Conservation (phyloP, 2,113 vertebrate species). For the Pangasianodon gigas region DNA sequence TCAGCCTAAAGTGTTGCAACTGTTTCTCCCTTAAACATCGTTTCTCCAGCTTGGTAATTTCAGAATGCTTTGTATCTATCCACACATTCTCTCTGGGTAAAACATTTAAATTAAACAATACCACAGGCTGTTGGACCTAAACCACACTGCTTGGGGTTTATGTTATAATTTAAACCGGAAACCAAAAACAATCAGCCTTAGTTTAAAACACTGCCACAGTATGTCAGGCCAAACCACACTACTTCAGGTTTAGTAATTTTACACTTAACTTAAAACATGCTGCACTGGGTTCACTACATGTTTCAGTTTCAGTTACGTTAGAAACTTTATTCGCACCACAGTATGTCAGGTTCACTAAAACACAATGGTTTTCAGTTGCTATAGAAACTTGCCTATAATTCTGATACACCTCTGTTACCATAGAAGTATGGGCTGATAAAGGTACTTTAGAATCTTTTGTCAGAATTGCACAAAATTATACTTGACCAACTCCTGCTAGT, state of each 20-base stretch:
- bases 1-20: not conserved
- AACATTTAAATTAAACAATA: not conserved
- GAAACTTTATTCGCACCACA: not conserved
- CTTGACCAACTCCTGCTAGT: not conserved
- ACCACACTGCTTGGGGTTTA: not conserved
- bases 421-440: not conserved
- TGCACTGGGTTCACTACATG: not conserved
- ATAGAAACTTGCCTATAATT: not conserved
- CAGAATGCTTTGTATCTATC: not conserved
- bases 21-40: not conserved
- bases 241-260: not conserved
- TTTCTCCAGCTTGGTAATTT: not conserved
- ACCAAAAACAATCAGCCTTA: not conserved
- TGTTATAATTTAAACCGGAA: not conserved
- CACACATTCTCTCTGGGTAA: not conserved
- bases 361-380: not conserved
- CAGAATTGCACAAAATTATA: not conserved
- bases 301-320: not conserved
- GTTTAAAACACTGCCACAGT: not conserved
- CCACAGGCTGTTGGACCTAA: not conserved
- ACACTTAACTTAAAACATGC: not conserved
- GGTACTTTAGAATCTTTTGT: not conserved
- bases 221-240: not conserved
- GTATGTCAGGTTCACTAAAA: not conserved
- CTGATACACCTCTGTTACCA: not conserved